Conservation (phyloP, 2,797 vertebrate genomes). For the Oryzias dopingdopingensis region DNA sequence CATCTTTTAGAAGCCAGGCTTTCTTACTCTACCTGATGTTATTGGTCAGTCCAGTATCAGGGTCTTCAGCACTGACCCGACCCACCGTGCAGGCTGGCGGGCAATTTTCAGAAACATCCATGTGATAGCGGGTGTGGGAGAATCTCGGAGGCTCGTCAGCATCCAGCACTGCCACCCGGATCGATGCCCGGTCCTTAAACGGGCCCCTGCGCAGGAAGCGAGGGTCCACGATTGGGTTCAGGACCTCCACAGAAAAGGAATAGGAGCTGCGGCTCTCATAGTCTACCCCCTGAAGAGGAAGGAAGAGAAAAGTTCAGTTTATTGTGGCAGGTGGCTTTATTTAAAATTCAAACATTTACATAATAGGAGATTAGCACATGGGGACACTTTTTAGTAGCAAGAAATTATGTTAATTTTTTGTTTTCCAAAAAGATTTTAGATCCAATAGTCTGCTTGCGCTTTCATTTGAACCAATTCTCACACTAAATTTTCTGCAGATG, state of each 20-base stretch:
- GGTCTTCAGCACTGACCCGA: conserved; percentile 83
- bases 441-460: conserved; percentile 27
- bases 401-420: conserved; percentile 39
- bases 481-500: conserved; percentile 25
- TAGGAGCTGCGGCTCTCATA: conserved; percentile 87
- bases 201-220: conserved; percentile 87
- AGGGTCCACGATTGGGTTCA: conserved; percentile 88
- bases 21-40: conserved; percentile 80
- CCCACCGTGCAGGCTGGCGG: conserved; percentile 84
- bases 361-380: conserved; percentile 23
- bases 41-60: conserved; percentile 84
- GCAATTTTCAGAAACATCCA: conserved; percentile 87
- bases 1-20: not conserved
- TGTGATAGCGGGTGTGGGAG: conserved; percentile 80
- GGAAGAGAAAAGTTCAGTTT: not conserved
- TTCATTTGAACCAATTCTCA: conserved; percentile 48
- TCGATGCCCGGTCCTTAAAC: conserved; percentile 87
- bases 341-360: conserved; percentile 5
- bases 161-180: conserved; percentile 84
- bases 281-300: conserved; percentile 77
- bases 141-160: conserved; percentile 88
- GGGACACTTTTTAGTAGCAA: conserved; percentile 19
- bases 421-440: conserved; percentile 8
- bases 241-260: conserved; percentile 88
- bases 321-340: not conserved